Base-by-base conservation (phyloP, 2,888 invertebrate genomes). In the Nymphalis polychloros region DNA sequence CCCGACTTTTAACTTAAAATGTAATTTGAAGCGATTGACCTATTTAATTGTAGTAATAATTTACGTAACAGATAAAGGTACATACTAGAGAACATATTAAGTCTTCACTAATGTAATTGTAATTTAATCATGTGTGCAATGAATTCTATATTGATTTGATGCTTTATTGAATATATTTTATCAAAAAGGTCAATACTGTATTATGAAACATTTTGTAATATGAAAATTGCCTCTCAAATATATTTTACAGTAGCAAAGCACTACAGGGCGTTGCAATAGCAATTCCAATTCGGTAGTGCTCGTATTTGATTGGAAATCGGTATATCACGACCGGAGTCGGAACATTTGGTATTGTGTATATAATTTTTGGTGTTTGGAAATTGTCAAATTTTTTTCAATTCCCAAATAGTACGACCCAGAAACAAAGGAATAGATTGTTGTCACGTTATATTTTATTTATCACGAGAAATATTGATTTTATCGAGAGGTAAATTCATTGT, bases 271-370 rank as follows among this genome's bases (percentile, higher is more conserved):
- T 35, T 57, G 35, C 35, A 31, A 57, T 35, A 35, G 35, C 35
- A 57, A 57, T 57, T 57, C 35, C 35, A 57, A 57, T 57, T 35
- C 4, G 35, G 35, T 57, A 57, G 57, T 35, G 57, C 57, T 17
- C 17, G 57, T n/a, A 31, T 35, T 31, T 57, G 57, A 57, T 57
- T 31, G 57, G 35, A 57, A 57, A 57, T 35, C 17, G 50, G 53
- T 53, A 53, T 53, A 53, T 53, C 53, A 53, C 27, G 20, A 27
- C 19, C 27, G 10, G 16, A 53, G 27, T 52, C 27, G 7, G 27
- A 53, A 53, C 17, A 53, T 23, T 53, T 27, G 13, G 27, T 53
- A 53, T 53, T 53, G 53, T 53, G 23, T 16, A 5, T 53, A 53
- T 53, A 13, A 23, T 53, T 53, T 27, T 53, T 53, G 53, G 17